phyloP scores from a whole-genome alignment of 2,113 vertebrate genomes.

The Eptesicus fuscus region DNA sequence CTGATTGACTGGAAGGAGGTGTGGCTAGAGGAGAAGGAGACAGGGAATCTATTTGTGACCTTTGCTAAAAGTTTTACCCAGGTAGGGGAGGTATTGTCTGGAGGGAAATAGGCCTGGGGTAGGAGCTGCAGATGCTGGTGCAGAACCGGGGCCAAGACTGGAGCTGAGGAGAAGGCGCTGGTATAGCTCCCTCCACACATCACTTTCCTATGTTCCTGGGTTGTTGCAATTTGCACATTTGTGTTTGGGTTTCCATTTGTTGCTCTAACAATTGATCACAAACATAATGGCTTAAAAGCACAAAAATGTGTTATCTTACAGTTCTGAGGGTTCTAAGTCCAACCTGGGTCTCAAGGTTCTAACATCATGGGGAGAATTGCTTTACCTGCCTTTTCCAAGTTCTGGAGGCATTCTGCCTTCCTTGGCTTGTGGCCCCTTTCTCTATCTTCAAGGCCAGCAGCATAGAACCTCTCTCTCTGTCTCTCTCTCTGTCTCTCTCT shows the following conservation, averaged over 20 bases:
- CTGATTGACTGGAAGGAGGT: background rate
- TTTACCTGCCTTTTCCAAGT: background rate
- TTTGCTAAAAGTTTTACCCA: background rate
- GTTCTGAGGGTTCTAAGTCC: background rate
- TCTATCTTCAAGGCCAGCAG: background rate
- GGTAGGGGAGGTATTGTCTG: background rate
- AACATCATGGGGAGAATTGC: background rate
- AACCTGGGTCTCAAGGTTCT: background rate
- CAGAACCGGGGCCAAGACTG: background rate
- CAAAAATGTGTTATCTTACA: background rate
- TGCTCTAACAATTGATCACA: background rate
- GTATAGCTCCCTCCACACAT: too few species aligned
- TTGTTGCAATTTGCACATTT: accelerated
- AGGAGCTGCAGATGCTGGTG: background rate
- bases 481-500: background rate
- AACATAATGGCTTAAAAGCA: background rate
- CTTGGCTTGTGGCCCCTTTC: background rate
- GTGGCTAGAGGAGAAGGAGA: background rate
- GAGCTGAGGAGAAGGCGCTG: background rate
- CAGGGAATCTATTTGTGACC: background rate
- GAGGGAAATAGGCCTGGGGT: background rate
- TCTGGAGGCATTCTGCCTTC: background rate
- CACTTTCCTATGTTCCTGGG: background rate
- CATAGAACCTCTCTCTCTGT: accelerated
- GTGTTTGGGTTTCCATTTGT: background rate